Evolutionary conservation across 2,797 vertebrate species (phyloP).

Genomic region (Distichodus sexfasciatus): DNA sequence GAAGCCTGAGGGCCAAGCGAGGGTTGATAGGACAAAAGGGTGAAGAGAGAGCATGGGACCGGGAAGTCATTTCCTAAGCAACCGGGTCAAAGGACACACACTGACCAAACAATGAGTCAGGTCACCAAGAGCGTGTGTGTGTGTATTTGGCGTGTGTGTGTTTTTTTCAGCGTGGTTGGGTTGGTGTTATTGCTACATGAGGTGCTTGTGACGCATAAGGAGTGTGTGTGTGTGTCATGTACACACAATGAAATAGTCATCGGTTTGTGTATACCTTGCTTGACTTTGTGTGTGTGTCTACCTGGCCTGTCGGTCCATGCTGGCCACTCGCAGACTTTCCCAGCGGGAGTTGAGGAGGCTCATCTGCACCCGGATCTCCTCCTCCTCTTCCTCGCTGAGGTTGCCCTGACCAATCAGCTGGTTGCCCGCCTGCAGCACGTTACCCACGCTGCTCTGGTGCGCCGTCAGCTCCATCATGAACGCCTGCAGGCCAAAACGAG

Average conservation of each 20-base stretch:
- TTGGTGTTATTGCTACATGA: too few relatives aligned
- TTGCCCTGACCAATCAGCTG: slow-evolving; percentile 91
- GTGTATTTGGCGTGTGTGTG: neutral
- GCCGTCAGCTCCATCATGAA: slow-evolving; percentile 98
- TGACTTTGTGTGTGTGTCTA: slow-evolving; percentile 48
- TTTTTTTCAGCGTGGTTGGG: too few relatives aligned
- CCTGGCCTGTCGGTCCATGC: slow-evolving; percentile 96
- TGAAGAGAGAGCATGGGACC: too few relatives aligned
- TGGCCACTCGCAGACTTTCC: slow-evolving; percentile 89
- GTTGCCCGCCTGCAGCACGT: slow-evolving; percentile 92
- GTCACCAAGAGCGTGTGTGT: neutral
- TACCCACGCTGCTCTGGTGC: slow-evolving; percentile 96
- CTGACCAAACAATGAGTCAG: too few relatives aligned
- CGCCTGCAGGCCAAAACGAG: neutral
- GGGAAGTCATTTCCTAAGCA: too few relatives aligned
- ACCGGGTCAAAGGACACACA: too few relatives aligned
- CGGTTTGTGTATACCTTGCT: too few relatives aligned
- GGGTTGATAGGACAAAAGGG: too few relatives aligned
- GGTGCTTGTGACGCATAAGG: too few relatives aligned
- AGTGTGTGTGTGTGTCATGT: too few relatives aligned
- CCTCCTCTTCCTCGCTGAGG: slow-evolving; percentile 90
- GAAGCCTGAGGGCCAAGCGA: too few relatives aligned
- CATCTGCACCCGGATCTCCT: slow-evolving; percentile 98
- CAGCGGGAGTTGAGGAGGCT: slow-evolving; percentile 91
- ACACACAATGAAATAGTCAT: too few relatives aligned